These are phyloP conservation scores for Paraescarpia echinospica DNA, from an alignment of 1,140 invertebrate species.

Conservation along the genomic window DNA sequence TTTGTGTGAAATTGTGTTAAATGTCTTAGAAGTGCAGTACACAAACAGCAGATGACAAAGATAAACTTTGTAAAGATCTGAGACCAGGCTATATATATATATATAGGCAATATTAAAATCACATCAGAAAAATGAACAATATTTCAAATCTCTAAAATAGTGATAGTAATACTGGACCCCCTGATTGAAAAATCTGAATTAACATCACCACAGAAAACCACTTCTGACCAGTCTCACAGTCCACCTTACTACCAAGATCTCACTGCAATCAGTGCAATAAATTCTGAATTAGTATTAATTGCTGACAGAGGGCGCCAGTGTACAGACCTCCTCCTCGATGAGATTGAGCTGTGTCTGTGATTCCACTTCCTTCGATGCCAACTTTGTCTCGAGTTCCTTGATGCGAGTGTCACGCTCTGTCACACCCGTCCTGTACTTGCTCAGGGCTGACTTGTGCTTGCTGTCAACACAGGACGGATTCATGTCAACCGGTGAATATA, in stretches of 20 bases:
- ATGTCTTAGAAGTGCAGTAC: no score
- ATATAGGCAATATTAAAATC: no score
- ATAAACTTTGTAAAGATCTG: no score
- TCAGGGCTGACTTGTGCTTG: conserved; percentile 11
- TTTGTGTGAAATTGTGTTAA: no score
- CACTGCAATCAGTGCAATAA: not conserved
- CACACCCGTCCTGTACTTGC: conserved; percentile 7
- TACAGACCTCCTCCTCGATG: conserved; percentile 48
- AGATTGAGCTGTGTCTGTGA: conserved; percentile 43
- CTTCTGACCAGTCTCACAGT: no score
- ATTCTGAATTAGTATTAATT: not conserved
- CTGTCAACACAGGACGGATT: conserved; percentile 7
- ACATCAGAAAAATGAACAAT: no score
- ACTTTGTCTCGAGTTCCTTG: conserved; percentile 11
- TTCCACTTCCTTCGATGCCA: conserved; percentile 8
- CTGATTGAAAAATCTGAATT: no score
- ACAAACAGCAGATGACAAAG: no score
- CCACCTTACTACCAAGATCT: not conserved
- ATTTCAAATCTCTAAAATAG: no score
- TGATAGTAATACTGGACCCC: no score
- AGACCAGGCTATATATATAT: no score
- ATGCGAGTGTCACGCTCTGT: conserved; percentile 15
- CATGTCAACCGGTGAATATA: not conserved
- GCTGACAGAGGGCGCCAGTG: not conserved
- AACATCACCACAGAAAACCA: no score